A percentile compares a stretch with the other conserved stretches of the same genome.
These are phyloP conservation scores for Seira ritae DNA, from an alignment of 2,888 invertebrate genomes.

Conservation along the genomic window DNA sequence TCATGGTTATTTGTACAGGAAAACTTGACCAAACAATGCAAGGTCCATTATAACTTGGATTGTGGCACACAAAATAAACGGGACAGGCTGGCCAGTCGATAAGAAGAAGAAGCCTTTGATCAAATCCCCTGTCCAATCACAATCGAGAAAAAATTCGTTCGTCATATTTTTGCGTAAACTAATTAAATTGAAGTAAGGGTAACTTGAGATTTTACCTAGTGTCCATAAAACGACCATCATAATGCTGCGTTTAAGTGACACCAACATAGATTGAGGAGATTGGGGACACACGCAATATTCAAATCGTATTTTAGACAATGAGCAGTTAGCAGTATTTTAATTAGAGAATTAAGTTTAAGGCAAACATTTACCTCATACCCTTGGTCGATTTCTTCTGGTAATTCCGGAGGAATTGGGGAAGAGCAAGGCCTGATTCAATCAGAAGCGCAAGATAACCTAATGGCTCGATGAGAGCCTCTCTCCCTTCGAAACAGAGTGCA, in stretches of 20 bases:
- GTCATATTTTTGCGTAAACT: neutral
- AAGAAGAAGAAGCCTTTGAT: slow-evolving; percentile 56
- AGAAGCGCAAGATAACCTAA: slow-evolving; percentile 54
- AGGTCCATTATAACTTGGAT: slow-evolving; percentile 44
- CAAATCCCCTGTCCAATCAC: slow-evolving; percentile 46
- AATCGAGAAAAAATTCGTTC: neutral
- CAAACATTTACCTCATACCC: slow-evolving; percentile 63
- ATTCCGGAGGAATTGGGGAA: slow-evolving; percentile 64
- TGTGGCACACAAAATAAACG: slow-evolving; percentile 48
- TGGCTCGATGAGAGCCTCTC: slow-evolving; percentile 38
- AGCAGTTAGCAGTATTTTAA: too few species aligned
- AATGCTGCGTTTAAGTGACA: too few species aligned
- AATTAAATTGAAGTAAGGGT: too few species aligned
- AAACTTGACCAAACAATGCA: slow-evolving; percentile 41
- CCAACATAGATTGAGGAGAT: too few species aligned
- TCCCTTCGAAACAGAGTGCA: slow-evolving; percentile 18
- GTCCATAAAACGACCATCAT: slow-evolving; percentile 61
- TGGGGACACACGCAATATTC: too few species aligned
- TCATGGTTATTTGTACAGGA: slow-evolving; percentile 21
- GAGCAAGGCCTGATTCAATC: slow-evolving; percentile 43
- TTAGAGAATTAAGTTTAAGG: neutral
- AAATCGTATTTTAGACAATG: too few species aligned
- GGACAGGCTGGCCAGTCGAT: slow-evolving; percentile 40
- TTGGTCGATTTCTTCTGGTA: slow-evolving; percentile 43
- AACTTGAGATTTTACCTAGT: slow-evolving; percentile 32